phyloP scores from a whole-genome alignment of 1,140 invertebrate species.

The Drosophila burlai region DNA sequence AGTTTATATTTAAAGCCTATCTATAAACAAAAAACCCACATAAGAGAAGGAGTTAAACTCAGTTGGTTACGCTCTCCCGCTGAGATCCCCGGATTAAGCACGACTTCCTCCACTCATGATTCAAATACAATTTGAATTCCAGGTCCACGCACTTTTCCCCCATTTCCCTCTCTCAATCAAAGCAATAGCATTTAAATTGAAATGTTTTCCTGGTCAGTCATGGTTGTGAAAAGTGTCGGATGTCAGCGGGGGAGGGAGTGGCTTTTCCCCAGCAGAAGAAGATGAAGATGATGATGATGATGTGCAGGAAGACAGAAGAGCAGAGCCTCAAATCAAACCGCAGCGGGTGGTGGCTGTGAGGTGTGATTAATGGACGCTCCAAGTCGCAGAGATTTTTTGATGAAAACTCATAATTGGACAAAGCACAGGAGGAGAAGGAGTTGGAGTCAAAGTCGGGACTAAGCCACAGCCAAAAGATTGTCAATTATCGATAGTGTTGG shows the following conservation, averaged over 20 bases:
- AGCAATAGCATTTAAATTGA: slow-evolving; percentile 45
- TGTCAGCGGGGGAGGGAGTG: slow-evolving; percentile 26
- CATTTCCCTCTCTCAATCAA: slow-evolving; percentile 22
- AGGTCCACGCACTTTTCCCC: slow-evolving; percentile 25
- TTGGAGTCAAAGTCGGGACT: background rate
- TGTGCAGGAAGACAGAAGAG: slow-evolving; percentile 32
- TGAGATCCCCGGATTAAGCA: slow-evolving; percentile 23
- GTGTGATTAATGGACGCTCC: slow-evolving; percentile 44
- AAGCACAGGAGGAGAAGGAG: background rate
- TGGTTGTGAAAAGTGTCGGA: slow-evolving; percentile 36
- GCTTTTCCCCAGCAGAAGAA: slow-evolving; percentile 2
- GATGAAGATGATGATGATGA: slow-evolving; percentile 3
- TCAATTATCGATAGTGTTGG: slow-evolving; percentile 81
- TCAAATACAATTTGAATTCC: slow-evolving; percentile 25
- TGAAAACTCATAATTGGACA: slow-evolving; percentile 56
- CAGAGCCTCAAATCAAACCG: slow-evolving; percentile 39
- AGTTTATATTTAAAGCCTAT: background rate
- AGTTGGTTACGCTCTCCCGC: slow-evolving; percentile 3
- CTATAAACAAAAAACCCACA: background rate
- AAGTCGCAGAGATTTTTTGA: slow-evolving; percentile 17
- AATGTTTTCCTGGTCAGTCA: slow-evolving; percentile 49
- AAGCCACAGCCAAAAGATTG: slow-evolving; percentile 58
- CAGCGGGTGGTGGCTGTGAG: slow-evolving; percentile 38
- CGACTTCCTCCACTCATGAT: slow-evolving; percentile 30
- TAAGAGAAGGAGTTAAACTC: too few species aligned